phyloP scores from a whole-genome alignment of 1,140 invertebrate species.

The Dendroctonus valens region DNA sequence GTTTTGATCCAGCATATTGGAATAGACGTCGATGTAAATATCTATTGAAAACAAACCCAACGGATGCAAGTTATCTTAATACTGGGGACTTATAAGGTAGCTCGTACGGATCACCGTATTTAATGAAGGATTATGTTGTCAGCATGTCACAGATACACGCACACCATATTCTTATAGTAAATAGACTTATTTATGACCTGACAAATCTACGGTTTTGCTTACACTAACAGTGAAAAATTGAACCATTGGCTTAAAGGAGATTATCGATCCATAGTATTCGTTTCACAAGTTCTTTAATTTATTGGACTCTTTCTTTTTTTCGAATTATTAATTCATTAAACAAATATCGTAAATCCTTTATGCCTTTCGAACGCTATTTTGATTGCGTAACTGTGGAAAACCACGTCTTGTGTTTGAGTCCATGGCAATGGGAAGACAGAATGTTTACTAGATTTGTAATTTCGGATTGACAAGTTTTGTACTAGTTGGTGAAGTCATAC shows the following conservation, averaged over 20 bases:
- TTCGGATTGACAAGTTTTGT: too few species aligned
- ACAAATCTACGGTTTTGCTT: slow-evolving; percentile 29
- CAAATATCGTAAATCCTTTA: slow-evolving; percentile 11
- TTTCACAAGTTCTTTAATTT: slow-evolving; percentile 17
- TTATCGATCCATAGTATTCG: slow-evolving; percentile 14
- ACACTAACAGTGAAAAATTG: slow-evolving; percentile 26
- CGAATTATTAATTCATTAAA: slow-evolving; percentile 11
- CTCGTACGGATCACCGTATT: slow-evolving; percentile 26
- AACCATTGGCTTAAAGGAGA: slow-evolving; percentile 23
- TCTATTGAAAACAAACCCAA: slow-evolving; percentile 23
- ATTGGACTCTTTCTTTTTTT: slow-evolving; percentile 11
- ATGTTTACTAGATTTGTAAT: too few species aligned
- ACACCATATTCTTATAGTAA: slow-evolving; percentile 18
- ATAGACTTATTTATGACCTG: slow-evolving; percentile 29
- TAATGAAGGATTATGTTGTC: slow-evolving; percentile 25
- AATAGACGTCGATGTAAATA: slow-evolving; percentile 16
- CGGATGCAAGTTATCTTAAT: slow-evolving; percentile 32
- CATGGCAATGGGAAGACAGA: too few species aligned
- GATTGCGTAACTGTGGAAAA: slow-evolving; percentile 7
- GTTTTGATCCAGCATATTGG: slow-evolving; percentile 6
- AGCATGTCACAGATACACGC: slow-evolving; percentile 24
- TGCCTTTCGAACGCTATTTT: slow-evolving; percentile 1
- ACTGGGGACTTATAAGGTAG: slow-evolving; percentile 27
- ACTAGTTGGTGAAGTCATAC: too few species aligned
- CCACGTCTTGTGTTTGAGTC: not conserved